Base-by-base conservation (phyloP, 2,797 vertebrate genomes). In the Molossus molossus region DNA sequence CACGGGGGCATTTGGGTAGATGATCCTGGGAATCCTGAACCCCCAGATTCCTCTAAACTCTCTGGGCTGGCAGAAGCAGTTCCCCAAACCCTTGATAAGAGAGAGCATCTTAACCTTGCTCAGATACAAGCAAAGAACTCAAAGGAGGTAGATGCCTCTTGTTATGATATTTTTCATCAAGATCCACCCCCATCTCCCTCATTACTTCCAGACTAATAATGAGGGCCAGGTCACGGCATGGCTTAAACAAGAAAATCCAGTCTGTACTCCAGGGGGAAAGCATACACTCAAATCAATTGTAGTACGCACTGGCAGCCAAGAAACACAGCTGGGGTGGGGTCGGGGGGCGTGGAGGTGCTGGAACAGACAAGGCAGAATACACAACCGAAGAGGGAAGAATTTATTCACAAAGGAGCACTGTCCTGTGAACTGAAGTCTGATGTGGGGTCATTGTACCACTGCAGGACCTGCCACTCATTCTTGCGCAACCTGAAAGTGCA, bases 401-500 rank as follows among this genome's bases (percentile, higher is more conserved):
- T 77, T 79, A 45, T 79, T 73, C 27, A 69, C 6, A 50, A 50
- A 70, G 40, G 48, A 87, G 27, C 48, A 58, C 7, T 45, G 11
- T 53, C 25, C 33, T 62, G 55, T 90, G 65, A 85, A 29, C 7
- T 50, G 14, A 89, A 69, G 48, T 88, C 67, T 87, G 60, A 58
- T 86, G 48, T 40, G 23, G 55, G 50, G 18, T 73, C 14, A n/a
- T 29, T 33, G 75, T 58, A 27, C 40, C 45, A 27, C 17, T 5
- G 77, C 33, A 96, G 40, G 82, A 62, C 45, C 37, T 82, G 79
- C 55, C 69, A 83, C 37, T 93, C 53, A 29, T 83, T 69, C 70
- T 55, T 45, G 15, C 33, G 69, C 53, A 69, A 64, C 69, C 60
- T 29, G 45, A 95, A 86, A 83, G 70, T 79, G 62, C n/a, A 48